phyloP scores from a whole-genome alignment of 1,140 invertebrate species.

The roundworm (Caenorhabditis elegans) region DNA sequence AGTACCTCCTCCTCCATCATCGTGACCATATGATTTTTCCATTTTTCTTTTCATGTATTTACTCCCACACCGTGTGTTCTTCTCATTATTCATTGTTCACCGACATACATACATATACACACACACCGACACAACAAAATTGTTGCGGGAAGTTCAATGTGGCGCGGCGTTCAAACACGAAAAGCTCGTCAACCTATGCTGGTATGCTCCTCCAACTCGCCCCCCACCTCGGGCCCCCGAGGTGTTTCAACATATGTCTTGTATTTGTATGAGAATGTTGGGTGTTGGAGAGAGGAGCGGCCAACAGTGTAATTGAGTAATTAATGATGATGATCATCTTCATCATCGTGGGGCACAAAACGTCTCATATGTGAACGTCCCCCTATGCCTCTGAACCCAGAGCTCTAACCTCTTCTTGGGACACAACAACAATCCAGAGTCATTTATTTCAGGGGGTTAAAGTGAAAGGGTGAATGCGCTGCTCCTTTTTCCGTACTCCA shows the following conservation, averaged over 20 bases:
- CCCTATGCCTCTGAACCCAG: too few relatives aligned
- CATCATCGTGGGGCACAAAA: not conserved
- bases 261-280: constrained; percentile 20
- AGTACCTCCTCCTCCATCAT: not conserved
- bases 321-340: constrained; percentile 9
- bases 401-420: not conserved
- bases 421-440: not conserved
- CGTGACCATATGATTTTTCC: not conserved
- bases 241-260: constrained; percentile 20
- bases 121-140: too few relatives aligned
- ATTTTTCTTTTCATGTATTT: not conserved
- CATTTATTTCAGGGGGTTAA: not conserved
- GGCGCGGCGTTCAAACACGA: constrained; percentile 22
- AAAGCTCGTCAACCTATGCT: too few relatives aligned
- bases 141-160: constrained; percentile 8
- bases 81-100: constrained; percentile 24
- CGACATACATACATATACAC: too few relatives aligned
- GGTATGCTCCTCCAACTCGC: too few relatives aligned
- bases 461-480: too few relatives aligned
- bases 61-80: not conserved
- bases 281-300: not conserved
- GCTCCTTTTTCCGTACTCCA: not conserved
- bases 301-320: constrained; percentile 11
- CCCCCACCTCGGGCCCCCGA: too few relatives aligned
- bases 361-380: too few relatives aligned